phyloP scores from a whole-genome alignment of 2,113 vertebrate genomes.

The Rhagologus leucostigma region DNA sequence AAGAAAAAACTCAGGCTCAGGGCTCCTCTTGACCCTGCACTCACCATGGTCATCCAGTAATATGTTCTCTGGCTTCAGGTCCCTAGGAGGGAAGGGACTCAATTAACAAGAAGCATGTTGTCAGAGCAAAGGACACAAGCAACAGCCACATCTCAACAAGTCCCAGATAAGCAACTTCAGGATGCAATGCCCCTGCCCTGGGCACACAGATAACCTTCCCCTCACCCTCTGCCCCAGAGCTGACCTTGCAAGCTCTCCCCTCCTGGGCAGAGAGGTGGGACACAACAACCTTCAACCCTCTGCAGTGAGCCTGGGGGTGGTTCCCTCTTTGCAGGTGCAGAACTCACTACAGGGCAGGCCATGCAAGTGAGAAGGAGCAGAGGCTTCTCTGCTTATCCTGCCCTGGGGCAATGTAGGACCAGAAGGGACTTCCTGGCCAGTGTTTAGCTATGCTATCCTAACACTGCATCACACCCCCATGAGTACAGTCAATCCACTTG shows the following conservation, averaged over 20 bases:
- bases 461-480: background rate
- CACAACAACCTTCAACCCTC: background rate
- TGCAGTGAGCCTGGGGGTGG: background rate
- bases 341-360: background rate
- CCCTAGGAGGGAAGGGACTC: constrained; percentile 68
- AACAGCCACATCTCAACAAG: background rate
- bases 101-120: background rate
- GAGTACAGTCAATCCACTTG: background rate
- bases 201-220: background rate
- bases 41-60: constrained; percentile 94
- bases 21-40: constrained; percentile 12
- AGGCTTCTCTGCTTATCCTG: background rate
- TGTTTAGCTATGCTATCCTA: background rate
- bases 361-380: background rate
- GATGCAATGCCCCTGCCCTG: background rate
- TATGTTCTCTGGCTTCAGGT: constrained; percentile 96
- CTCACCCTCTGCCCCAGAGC: background rate
- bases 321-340: background rate
- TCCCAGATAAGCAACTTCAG: background rate
- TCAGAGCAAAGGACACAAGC: background rate
- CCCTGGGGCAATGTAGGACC: background rate
- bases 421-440: background rate
- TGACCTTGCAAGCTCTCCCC: background rate
- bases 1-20: background rate
- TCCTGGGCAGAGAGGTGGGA: background rate